phyloP scores from a whole-genome alignment of 2,888 invertebrate genomes.

The Lasioglossum marginatum region DNA sequence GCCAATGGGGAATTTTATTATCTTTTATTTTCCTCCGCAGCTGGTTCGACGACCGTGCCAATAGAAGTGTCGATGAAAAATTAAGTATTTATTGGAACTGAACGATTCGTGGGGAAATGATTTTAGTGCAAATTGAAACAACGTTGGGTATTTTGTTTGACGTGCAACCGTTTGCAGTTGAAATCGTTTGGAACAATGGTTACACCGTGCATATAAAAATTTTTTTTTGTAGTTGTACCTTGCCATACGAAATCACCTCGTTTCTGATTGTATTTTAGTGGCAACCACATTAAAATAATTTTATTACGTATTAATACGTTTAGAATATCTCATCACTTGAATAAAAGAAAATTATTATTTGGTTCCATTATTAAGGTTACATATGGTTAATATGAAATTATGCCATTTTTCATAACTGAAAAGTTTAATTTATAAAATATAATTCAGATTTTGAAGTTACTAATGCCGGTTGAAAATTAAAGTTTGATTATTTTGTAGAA shows the following conservation, averaged over 20 bases:
- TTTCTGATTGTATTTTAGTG: neutral
- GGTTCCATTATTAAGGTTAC: neutral
- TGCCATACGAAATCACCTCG: neutral
- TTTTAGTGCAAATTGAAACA: neutral
- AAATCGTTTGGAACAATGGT: neutral
- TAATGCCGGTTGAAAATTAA: neutral
- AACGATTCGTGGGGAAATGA: neutral
- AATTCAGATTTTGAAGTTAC: no score
- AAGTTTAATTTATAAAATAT: no score
- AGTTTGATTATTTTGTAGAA: neutral
- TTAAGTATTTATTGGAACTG: neutral
- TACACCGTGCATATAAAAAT: neutral
- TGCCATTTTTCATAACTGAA: no score
- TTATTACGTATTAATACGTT: neutral
- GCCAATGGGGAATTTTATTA: neutral
- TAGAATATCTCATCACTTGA: neutral
- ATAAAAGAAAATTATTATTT: neutral
- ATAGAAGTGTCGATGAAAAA: neutral
- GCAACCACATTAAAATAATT: neutral
- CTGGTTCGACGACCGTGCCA: no score
- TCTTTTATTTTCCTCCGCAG: neutral
- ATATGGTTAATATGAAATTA: no score
- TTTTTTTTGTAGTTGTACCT: neutral
- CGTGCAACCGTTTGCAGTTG: neutral
- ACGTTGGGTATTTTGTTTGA: neutral